Evolutionary conservation across 2,888 invertebrate species (phyloP), one percentile per base, ranked within the genome.

Genomic region (Drosophila cognata): DNA sequence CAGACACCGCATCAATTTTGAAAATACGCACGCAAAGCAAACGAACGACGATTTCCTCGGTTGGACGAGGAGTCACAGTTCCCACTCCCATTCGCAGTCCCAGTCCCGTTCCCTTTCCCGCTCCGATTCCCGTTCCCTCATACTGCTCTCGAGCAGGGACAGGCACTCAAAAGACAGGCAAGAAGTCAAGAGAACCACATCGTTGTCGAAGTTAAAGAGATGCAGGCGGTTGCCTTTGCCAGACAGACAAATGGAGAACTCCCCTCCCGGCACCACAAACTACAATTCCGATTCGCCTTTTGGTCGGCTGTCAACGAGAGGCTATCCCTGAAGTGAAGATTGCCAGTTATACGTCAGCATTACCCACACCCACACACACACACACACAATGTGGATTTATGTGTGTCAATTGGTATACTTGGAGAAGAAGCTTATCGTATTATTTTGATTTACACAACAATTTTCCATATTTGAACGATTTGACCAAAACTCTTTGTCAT

Each of bases 1-100:
- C 88, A 91, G 82, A 88, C 91, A 91, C 85, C 91, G 85, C 91
- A 91, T 92, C 92, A 85, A 91, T 91, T 91, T 79, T 90, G 77
- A 80, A 85, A 89, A 87, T 87, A 82, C 88, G 72, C 83, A 77
- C 78, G 82, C 70, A 63, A 69, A 81, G 76, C 82, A 67, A 66
- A 84, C 89, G 88, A 88, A 84, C 83, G 90, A 83, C 90, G 92
- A 91, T 88, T 92, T 90, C 89, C 88, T 90, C 88, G 87, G 83
- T 88, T 89, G 82, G 79, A 87, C 87, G 76, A 74, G 67, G 71
- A 70, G 62, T 50, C 67, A 50, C 60, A 31, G 31, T 50, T 31
- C 16, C 16, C 58, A 50, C n/a, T 36, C 31, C 36, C 57, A 53
- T 35, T 46, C 13, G 18, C 31, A 46, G 18, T n/a, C 46, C 4